phyloP scores from a whole-genome alignment of 2,113 vertebrate genomes.

The Noctilio leporinus region DNA sequence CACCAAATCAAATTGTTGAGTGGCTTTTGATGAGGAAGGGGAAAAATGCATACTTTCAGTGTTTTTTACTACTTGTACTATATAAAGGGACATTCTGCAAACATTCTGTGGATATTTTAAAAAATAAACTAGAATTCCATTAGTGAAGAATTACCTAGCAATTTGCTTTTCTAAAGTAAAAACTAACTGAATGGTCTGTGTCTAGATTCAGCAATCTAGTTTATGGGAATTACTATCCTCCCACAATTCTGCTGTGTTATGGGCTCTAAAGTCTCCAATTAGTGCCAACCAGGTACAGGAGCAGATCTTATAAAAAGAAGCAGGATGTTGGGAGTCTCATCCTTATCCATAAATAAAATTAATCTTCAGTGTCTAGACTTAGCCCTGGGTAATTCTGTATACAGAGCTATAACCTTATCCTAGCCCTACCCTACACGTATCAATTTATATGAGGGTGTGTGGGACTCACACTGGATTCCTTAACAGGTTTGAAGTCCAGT shows the following conservation, averaged over 20 bases:
- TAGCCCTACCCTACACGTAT: accelerated
- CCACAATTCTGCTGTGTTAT: background rate
- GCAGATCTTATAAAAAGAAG: background rate
- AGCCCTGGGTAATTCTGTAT: background rate
- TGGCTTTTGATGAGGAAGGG: background rate
- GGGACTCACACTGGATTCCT: background rate
- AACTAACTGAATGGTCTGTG: background rate
- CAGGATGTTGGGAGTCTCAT: background rate
- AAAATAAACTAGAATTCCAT: background rate
- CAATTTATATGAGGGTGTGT: background rate
- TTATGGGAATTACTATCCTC: background rate
- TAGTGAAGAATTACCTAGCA: background rate
- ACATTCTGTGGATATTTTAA: background rate
- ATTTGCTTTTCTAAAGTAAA: background rate
- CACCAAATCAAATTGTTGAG: background rate
- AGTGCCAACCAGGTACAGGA: background rate
- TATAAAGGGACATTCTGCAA: background rate
- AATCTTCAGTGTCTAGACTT: background rate
- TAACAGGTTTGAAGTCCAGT: background rate
- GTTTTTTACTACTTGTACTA: background rate
- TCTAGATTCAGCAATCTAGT: background rate
- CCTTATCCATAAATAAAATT: background rate
- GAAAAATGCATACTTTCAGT: background rate
- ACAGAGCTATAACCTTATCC: background rate
- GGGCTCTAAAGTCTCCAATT: background rate